Percentiles rank a stretch among this genome's conserved stretches.
Conservation (phyloP, 2,113 vertebrate species). For the Bufo gargarizans region DNA sequence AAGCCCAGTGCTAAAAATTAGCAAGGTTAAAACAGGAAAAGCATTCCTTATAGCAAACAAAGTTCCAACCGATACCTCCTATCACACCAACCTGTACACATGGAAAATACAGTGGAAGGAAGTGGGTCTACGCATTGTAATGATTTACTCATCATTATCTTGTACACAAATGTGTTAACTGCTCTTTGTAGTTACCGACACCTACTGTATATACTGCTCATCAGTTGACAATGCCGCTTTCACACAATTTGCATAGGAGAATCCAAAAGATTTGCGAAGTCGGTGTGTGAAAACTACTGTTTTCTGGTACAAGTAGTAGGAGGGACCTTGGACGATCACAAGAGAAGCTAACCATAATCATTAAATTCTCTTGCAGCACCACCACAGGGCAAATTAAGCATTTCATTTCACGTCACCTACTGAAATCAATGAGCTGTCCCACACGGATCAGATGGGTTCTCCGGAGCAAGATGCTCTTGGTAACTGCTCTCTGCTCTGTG, state of each 20-base stretch:
- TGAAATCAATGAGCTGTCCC: neutral
- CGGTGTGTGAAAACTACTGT: neutral
- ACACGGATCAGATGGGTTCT: neutral
- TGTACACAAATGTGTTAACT: constrained; percentile 10
- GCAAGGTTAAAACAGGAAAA: neutral
- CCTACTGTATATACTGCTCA: neutral
- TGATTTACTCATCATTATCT: constrained; percentile 31
- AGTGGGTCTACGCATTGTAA: neutral
- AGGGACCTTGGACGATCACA: neutral
- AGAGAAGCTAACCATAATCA: neutral
- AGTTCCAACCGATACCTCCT: neutral
- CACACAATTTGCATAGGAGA: neutral
- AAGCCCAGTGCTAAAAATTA: neutral
- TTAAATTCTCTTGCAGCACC: neutral
- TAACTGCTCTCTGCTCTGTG: neutral
- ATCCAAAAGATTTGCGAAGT: neutral
- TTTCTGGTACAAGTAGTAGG: neutral
- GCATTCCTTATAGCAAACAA: neutral
- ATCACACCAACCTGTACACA: neutral
- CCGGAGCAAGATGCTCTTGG: neutral
- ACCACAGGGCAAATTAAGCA: neutral
- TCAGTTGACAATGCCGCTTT: neutral
- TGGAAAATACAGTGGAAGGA: constrained; percentile 5
- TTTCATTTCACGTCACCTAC: neutral
- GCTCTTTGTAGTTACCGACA: constrained; percentile 12